Base-by-base conservation (phyloP, 1,140 invertebrate species). In the Aethina tumida region DNA sequence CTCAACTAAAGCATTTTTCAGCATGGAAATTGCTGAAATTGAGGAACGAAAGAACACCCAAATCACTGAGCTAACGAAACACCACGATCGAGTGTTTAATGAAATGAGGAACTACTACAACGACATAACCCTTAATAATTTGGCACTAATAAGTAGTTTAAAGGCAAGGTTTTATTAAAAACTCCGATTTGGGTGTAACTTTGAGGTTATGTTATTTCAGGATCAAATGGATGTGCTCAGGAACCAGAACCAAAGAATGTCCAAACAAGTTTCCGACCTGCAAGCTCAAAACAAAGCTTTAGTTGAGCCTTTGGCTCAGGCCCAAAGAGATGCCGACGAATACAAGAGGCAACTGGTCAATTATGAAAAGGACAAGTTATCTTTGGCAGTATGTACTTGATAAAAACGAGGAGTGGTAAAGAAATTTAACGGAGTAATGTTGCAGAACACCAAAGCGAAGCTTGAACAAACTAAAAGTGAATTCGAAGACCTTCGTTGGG, bases 21-120 rank as follows among this genome's bases (percentile, higher is more conserved):
- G 73, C 44, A 78, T 78, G 55, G 84, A 87, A 66, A 73, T 92
- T 55, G 73, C 79, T 25, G 86, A 93, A 68, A 75, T 91, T 5
- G 88, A 94, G 57, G 86, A 93, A 54, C 70, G 86, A 28, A 94
- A 93, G 62, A 92, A 92, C 60, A 75, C 76, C 34, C 86, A 93
- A 58, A 76, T 93, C 9, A 74, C 77, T 9, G 77, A 79, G 12
- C 58, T 95, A 31, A 84, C 86, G 42, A 76, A 77, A 41, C 78
- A 83, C 49, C 88, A 95, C 56, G 84, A 91, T 41, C 77, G 79
- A 50, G 79, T 84, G 1, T 89, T 92, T 56, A 71, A 74, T 26
- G 84, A 93, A 56, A 80, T 94, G 56, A 94, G 92, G 63, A 84
- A 84, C 59, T 95, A 93, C 66, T 96, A 93, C 50, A 93, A 92